These are phyloP conservation scores for Bettongia penicillata DNA, from an alignment of 2,113 vertebrate genomes.

Conservation along the genomic window DNA sequence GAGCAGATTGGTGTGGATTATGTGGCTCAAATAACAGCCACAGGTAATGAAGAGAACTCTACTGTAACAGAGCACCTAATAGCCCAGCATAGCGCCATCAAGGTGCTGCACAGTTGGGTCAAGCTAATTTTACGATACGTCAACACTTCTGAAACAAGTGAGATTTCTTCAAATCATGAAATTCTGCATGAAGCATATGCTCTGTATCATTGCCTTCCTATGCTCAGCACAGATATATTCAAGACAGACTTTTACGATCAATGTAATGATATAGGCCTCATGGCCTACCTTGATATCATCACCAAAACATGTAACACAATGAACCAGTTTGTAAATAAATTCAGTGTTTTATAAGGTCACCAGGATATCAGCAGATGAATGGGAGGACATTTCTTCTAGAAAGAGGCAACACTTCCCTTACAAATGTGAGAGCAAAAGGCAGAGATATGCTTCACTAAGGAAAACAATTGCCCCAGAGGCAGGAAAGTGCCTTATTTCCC, in stretches of 20 bases:
- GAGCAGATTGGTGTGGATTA: constrained; percentile 95
- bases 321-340: constrained; percentile 99
- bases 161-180: constrained; percentile 95
- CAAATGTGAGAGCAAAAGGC: neutral
- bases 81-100: constrained; percentile 95
- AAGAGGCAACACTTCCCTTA: constrained; percentile 15
- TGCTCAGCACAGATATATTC: constrained; percentile 95
- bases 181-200: constrained; percentile 94
- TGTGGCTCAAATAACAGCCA: constrained; percentile 93
- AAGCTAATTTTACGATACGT: constrained; percentile 94
- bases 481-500: constrained; percentile 11
- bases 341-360: constrained; percentile 95
- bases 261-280: constrained; percentile 96
- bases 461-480: constrained; percentile 6
- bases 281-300: constrained; percentile 96
- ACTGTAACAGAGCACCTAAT: constrained; percentile 96
- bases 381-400: constrained; percentile 94
- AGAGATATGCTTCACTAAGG: neutral
- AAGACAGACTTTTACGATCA: constrained; percentile 97
- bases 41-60: constrained; percentile 93
- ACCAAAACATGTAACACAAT: constrained; percentile 98
- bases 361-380: constrained; percentile 95
- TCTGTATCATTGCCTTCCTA: constrained; percentile 93
- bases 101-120: constrained; percentile 97
- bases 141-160: constrained; percentile 92